Conservation (phyloP, 2,113 vertebrate genomes). For the Sinocyclocheilus rhinocerous region DNA sequence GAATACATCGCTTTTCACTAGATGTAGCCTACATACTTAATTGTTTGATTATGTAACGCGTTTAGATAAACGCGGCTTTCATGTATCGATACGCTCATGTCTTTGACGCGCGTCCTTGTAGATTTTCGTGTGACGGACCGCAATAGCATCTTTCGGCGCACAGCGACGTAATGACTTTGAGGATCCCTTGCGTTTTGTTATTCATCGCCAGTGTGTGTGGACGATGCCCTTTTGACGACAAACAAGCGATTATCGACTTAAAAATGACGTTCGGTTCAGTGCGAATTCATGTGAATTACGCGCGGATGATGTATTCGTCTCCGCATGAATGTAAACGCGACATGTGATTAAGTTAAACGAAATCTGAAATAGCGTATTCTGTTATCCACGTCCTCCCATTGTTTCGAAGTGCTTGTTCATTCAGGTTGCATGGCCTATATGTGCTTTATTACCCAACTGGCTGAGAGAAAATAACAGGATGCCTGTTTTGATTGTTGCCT, state of each 20-base stretch:
- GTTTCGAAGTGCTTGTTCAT: not conserved
- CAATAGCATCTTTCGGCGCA: slow-evolving; percentile 39
- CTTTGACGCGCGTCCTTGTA: slow-evolving; percentile 41
- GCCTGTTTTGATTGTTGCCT: not conserved
- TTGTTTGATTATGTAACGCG: not conserved
- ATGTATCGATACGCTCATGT: slow-evolving; percentile 39
- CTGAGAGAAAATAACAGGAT: not conserved
- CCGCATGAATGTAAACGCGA: not conserved
- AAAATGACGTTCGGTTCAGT: not conserved
- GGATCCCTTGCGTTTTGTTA: slow-evolving; percentile 10
- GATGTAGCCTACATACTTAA: not conserved
- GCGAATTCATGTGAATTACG: not conserved
- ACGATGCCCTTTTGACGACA: not conserved
- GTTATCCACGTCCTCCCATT: not conserved
- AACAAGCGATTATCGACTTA: not conserved
- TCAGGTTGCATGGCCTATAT: slow-evolving; percentile 18
- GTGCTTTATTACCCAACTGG: slow-evolving; percentile 15
- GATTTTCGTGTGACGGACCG: slow-evolving; percentile 44
- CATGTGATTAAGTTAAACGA: not conserved
- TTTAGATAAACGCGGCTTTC: not conserved
- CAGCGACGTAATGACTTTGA: slow-evolving; percentile 30
- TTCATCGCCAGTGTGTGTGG: not conserved
- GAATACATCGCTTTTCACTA: not conserved
- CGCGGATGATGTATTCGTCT: not conserved
- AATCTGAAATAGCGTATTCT: not conserved